These are phyloP conservation scores for Poeciliopsis presidionis DNA, from an alignment of 2,797 vertebrate genomes.

Conservation along the genomic window DNA sequence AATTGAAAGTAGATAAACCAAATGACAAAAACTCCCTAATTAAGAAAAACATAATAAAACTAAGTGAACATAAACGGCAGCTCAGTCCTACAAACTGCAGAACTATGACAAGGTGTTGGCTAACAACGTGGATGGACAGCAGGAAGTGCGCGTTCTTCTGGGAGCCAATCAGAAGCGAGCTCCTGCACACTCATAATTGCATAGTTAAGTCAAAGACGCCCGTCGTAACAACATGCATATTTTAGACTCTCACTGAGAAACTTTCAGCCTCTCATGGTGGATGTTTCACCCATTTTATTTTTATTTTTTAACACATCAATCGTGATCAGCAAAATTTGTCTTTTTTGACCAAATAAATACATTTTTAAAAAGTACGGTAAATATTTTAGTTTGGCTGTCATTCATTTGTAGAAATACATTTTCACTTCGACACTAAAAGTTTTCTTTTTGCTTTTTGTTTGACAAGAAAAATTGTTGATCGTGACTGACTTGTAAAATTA, in stretches of 20 bases:
- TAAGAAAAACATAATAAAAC: too few relatives aligned
- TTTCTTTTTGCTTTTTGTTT: neutral
- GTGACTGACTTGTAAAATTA: neutral
- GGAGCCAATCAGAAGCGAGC: too few relatives aligned
- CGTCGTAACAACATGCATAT: neutral
- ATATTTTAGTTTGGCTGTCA: neutral
- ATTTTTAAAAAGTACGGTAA: neutral
- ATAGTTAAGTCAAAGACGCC: too few relatives aligned
- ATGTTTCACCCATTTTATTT: neutral
- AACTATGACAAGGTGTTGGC: too few relatives aligned
- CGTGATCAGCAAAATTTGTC: neutral
- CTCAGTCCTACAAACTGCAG: too few relatives aligned
- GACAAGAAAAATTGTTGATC: neutral
- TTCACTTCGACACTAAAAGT: neutral
- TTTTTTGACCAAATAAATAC: neutral
- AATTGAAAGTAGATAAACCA: too few relatives aligned
- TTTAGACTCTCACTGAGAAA: neutral
- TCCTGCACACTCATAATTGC: too few relatives aligned
- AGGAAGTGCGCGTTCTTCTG: too few relatives aligned
- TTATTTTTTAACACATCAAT: neutral
- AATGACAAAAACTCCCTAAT: too few relatives aligned
- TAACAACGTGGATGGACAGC: too few relatives aligned
- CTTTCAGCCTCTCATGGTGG: neutral
- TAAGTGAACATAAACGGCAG: too few relatives aligned
- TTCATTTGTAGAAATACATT: too few relatives aligned